Evolutionary conservation across 1,140 invertebrate genomes (phyloP), one percentile per base, ranked within the genome.

Genomic region (Ephestia elutella): DNA sequence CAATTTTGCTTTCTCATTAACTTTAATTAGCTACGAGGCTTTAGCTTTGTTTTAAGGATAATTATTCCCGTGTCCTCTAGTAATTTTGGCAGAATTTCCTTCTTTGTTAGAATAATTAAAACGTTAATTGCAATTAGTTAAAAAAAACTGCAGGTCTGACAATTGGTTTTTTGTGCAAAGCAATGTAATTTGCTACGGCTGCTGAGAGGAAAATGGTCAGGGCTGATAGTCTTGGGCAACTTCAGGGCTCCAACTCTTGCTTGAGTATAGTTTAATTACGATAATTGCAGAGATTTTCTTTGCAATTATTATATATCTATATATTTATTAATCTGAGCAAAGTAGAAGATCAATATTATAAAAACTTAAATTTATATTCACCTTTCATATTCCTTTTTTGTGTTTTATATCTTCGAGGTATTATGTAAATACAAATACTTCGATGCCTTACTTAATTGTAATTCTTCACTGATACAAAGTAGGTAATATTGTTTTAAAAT

Each of bases 21-120:
- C 21, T 25, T 25, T 44, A 44, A 44, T 15, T 44, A 44, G 2
- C 32, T 38, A 2, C 13, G 32, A 38, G 11, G 32, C 5, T 38
- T 38, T 11, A 28, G 38, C 38, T 15, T 11, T 35, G 32, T 44
- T 15, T 44, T 15, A 9, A n/a, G 38, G 21, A 5, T 44, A 44
- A 10, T n/a, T 44, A 44, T 15, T 44, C 38, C 38, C 15, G 38
- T 15, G 38, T 15, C 15, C 5, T 15, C 2, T 15, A 17, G n/a
- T 4, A 15, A 10, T 44, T 44, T 44, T 44, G 38, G 2, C 15
- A 8, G n/a, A 15, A 15, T 44, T 44, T 44, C 13, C 15, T 44
- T 44, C 38, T 44, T 44, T 44, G 38, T 44, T 44, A 13, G 20
- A 20, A 19, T 25, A 53, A 25, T 53, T 53, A 53, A 53, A 25